Conservation (phyloP, 2,113 vertebrate genomes). For the Macaca fascicularis region DNA sequence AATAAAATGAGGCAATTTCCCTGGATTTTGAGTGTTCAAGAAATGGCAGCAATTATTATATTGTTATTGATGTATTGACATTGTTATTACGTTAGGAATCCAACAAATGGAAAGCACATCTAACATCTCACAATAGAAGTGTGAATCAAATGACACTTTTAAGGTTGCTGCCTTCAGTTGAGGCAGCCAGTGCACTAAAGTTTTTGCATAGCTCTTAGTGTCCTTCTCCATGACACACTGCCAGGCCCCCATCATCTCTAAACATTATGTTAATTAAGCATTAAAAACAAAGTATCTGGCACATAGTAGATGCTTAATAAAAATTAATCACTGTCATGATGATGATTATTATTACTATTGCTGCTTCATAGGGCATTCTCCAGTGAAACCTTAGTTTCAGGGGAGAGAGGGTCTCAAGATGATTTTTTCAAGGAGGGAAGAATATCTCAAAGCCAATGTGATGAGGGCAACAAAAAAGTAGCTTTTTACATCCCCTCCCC, state of each 20-base stretch:
- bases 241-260: not conserved
- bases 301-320: conserved; percentile 4
- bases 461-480: not conserved
- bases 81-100: not conserved
- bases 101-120: conserved; percentile 6
- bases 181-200: not conserved
- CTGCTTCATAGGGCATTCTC: not conserved
- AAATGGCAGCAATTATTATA: conserved; percentile 18
- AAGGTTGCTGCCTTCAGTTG: not conserved
- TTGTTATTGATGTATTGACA: conserved; percentile 4
- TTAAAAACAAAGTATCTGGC: not conserved
- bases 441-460: not conserved
- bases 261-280: not conserved
- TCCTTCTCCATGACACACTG: not conserved
- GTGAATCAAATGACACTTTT: conserved; percentile 2
- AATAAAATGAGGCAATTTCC: conserved; percentile 24
- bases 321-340: not conserved
- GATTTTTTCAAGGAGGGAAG: not conserved
- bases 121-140: conserved; percentile 8
- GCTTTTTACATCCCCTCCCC: not conserved
- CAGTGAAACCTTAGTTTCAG: not conserved
- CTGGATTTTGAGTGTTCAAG: conserved; percentile 30
- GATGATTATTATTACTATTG: not conserved
- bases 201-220: not conserved
- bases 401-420: not conserved